These are phyloP conservation scores for Zoroaster sp. DNA, from an alignment of 53 echinoderm and acorn worm genomes.

Conservation along the genomic window DNA sequence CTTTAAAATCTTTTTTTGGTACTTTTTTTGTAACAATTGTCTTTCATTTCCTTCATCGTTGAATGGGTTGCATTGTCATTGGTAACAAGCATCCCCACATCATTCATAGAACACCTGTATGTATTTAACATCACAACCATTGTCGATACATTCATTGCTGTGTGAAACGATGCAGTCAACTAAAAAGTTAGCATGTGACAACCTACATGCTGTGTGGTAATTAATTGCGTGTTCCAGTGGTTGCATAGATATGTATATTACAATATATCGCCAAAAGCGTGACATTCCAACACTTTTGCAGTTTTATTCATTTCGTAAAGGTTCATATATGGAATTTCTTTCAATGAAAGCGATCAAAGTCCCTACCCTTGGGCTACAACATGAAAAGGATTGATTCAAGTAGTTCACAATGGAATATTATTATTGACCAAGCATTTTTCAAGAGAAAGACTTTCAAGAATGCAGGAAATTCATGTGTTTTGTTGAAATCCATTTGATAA, in stretches of 20 bases:
- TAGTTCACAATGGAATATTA: neutral
- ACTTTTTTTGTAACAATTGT: neutral
- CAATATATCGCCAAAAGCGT: neutral
- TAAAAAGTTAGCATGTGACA: no score
- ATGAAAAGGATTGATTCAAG: neutral
- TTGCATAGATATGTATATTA: neutral
- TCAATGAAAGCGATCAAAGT: neutral
- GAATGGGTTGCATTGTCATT: neutral
- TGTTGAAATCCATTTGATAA: neutral
- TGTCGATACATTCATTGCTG: neutral
- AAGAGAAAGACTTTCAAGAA: neutral
- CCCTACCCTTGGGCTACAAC: neutral
- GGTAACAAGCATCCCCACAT: neutral
- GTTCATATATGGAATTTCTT: neutral
- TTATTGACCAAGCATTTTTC: neutral
- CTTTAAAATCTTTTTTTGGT: no score
- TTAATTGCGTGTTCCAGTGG: neutral
- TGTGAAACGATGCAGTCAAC: neutral
- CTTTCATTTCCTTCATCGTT: no score
- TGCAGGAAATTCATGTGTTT: neutral
- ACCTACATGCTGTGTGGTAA: no score
- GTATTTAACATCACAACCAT: neutral
- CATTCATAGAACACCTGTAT: neutral
- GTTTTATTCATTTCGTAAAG: neutral
- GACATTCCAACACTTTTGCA: neutral